Percentiles rank a stretch among this genome's conserved stretches.
Conservation (phyloP, 2,888 invertebrate genomes). For the Harpalus rufipes region DNA sequence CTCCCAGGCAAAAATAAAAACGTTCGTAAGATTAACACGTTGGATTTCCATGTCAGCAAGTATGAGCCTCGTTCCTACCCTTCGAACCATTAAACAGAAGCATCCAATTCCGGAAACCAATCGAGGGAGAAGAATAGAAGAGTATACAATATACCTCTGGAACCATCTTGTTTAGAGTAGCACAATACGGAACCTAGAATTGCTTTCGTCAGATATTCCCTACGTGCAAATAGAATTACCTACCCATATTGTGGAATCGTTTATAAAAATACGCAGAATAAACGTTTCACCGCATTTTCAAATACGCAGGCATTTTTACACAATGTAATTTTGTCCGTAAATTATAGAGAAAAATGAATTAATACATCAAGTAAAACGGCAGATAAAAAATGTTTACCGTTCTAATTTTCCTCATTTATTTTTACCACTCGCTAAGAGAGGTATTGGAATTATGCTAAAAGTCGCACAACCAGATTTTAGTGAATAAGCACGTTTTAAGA, state of each 20-base stretch:
- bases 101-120: conserved; percentile 48
- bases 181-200: conserved; percentile 16
- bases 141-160: conserved; percentile 23
- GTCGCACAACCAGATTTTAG: no score
- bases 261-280: neutral
- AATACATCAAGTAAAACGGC: neutral
- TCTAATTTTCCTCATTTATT: no score
- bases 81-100: conserved; percentile 39
- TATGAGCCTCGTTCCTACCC: conserved; percentile 1
- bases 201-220: conserved; percentile 24
- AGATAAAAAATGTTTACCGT: no score
- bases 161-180: conserved; percentile 15
- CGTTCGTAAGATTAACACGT: conserved; percentile 34
- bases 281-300: neutral
- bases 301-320: neutral
- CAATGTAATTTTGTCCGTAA: neutral
- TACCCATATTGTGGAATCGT: neutral
- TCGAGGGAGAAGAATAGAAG: conserved; percentile 32
- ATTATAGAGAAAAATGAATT: neutral
- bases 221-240: conserved; percentile 6
- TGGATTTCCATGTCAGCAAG: conserved; percentile 45
- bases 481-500: no score
- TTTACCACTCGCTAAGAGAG: no score
- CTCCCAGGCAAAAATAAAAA: conserved; percentile 41
- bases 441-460: no score